Conservation (phyloP, 2,113 vertebrate species). For the Phocoena sinus region DNA sequence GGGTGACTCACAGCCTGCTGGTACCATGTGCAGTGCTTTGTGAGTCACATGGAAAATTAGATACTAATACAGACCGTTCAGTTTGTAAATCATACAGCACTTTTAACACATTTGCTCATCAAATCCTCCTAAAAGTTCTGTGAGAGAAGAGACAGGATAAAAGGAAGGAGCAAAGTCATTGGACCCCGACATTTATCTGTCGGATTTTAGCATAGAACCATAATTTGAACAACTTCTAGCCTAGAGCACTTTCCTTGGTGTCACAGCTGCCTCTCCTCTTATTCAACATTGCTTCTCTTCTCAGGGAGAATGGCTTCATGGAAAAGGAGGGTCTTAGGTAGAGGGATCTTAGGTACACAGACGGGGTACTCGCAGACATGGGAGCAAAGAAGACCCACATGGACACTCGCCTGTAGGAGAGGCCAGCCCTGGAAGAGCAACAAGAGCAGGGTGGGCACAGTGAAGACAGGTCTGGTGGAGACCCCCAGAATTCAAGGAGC, state of each 20-base stretch:
- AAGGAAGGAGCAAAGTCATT: not conserved
- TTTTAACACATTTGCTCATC: not conserved
- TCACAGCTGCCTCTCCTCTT: not conserved
- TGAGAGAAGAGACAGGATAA: slow-evolving; percentile 4
- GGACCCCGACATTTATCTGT: not conserved
- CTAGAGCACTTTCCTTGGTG: not conserved
- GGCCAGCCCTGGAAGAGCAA: not conserved
- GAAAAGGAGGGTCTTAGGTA: not conserved
- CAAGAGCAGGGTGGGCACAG: slow-evolving; percentile 66
- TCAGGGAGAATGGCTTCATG: not conserved
- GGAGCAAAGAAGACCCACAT: not conserved
- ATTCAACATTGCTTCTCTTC: not conserved
- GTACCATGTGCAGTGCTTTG: not conserved
- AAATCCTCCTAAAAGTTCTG: slow-evolving; percentile 5
- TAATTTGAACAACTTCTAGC: not conserved
- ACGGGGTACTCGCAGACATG: not conserved
- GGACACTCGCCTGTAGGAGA: not conserved
- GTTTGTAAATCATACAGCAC: not conserved
- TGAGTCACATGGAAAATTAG: not conserved
- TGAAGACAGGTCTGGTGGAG: slow-evolving; percentile 81
- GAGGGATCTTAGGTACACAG: not conserved
- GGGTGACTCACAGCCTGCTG: not conserved
- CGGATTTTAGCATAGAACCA: not conserved
- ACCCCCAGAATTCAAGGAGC: slow-evolving; percentile 78
- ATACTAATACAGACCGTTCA: not conserved